Base-by-base conservation (phyloP, 2,888 invertebrate species). In the Cryptophagus acutangulus region DNA sequence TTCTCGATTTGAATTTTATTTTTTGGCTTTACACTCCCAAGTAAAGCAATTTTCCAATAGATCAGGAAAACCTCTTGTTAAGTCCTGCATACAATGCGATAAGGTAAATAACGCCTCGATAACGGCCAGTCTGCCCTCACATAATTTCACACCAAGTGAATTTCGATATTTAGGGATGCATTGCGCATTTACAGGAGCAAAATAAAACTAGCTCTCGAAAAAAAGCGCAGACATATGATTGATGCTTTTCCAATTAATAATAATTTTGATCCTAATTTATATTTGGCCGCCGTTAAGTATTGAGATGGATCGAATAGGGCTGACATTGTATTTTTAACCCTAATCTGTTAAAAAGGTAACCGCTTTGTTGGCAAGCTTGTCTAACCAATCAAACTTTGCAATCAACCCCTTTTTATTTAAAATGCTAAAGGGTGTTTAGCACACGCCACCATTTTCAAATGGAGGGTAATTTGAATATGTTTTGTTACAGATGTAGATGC, bases 401-500 rank as follows among this genome's bases (percentile, higher is more conserved):
- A 49, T 51, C 42, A 46, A 45, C 51, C 51, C 52, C 49, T 49
- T 51, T 46, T 40, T n/a, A n/a, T n/a, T n/a, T n/a, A n/a, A n/a
- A n/a, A n/a, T n/a, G n/a, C n/a, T n/a, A n/a, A n/a, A n/a, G n/a
- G n/a, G n/a, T n/a, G n/a, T n/a, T n/a, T n/a, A n/a, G n/a, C n/a
- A n/a, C n/a, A n/a, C n/a, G n/a, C n/a, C n/a, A n/a, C n/a, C n/a
- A n/a, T n/a, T n/a, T n/a, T n/a, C n/a, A n/a, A n/a, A n/a, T n/a
- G n/a, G n/a, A n/a, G n/a, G n/a, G n/a, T n/a, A n/a, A n/a, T n/a
- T n/a, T n/a, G n/a, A n/a, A n/a, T n/a, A n/a, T n/a, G n/a, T n/a
- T n/a, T 46, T 45, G 13, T 74, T 73, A 1, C 69, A 79, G 79
- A 78, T 70, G 74, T 73, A 46, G 78, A 78, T 48, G 73, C 74